phyloP scores from a whole-genome alignment of 2,797 vertebrate genomes.

The Premnoplex brunnescens region DNA sequence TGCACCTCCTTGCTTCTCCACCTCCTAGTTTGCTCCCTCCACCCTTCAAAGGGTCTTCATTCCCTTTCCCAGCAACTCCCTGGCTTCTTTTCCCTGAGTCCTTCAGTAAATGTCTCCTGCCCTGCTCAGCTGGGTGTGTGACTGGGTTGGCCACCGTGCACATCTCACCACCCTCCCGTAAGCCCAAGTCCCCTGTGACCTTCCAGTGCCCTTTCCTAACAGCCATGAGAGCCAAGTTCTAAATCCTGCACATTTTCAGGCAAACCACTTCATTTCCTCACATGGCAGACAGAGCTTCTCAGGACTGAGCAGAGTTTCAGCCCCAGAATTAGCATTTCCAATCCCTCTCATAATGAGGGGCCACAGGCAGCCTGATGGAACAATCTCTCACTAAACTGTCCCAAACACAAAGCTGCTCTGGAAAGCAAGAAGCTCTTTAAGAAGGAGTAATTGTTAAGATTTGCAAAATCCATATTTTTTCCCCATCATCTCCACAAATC shows the following conservation, averaged over 20 bases:
- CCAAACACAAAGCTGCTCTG: constrained; percentile 27
- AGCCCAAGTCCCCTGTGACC: background rate
- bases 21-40: background rate
- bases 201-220: background rate
- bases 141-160: background rate
- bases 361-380: background rate
- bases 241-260: background rate
- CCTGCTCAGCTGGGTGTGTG: background rate
- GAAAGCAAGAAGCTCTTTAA: constrained; percentile 36
- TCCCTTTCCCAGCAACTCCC: background rate
- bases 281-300: background rate
- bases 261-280: background rate
- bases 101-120: background rate
- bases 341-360: background rate
- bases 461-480: constrained; percentile 31
- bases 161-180: background rate
- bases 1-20: background rate
- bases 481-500: constrained; percentile 25
- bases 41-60: background rate
- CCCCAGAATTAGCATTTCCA: background rate
- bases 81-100: background rate
- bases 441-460: constrained; percentile 37
- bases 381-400: constrained; percentile 12
- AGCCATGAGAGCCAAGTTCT: background rate
- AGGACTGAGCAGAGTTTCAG: background rate